Conservation (phyloP, 2,888 invertebrate genomes). For the Caenorhabditis sulstoni region DNA sequence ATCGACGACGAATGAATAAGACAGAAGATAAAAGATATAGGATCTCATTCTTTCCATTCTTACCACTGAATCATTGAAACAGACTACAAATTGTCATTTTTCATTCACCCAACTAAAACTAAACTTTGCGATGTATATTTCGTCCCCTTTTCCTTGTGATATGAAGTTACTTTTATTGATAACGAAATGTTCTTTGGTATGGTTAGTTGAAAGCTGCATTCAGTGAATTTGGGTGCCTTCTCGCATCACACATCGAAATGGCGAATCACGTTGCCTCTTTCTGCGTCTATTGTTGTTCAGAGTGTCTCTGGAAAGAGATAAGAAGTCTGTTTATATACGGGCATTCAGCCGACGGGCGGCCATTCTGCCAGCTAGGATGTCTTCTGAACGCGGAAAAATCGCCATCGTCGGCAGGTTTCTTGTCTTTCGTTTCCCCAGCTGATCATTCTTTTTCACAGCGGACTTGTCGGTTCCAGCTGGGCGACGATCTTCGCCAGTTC, state of each 20-base stretch:
- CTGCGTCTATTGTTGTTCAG: constrained; percentile 48
- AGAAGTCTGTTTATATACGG: constrained; percentile 23
- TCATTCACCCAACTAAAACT: neutral
- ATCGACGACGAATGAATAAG: constrained; percentile 59
- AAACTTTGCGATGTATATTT: neutral
- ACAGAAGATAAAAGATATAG: too few relatives aligned
- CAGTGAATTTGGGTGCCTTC: neutral
- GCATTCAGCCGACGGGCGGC: constrained; percentile 3
- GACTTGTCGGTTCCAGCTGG: constrained; percentile 96
- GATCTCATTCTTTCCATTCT: neutral
- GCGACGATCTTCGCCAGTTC: constrained; percentile 95
- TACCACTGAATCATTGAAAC: constrained; percentile 1
- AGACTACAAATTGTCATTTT: constrained; percentile 1
- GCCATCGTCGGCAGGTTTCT: constrained; percentile 70
- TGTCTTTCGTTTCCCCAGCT: neutral
- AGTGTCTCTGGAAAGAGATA: constrained; percentile 25
- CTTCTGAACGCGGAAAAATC: constrained; percentile 57
- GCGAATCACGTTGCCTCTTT: constrained; percentile 37
- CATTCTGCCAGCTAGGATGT: constrained; percentile 6
- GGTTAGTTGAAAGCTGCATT: neutral
- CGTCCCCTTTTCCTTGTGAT: constrained; percentile 10
- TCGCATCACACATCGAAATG: constrained; percentile 36
- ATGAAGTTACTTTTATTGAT: constrained; percentile 11
- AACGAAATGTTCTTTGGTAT: constrained; percentile 24
- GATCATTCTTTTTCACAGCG: constrained; percentile 84